Conservation (phyloP, 2,888 invertebrate species). For the Miltochrista miniata region DNA sequence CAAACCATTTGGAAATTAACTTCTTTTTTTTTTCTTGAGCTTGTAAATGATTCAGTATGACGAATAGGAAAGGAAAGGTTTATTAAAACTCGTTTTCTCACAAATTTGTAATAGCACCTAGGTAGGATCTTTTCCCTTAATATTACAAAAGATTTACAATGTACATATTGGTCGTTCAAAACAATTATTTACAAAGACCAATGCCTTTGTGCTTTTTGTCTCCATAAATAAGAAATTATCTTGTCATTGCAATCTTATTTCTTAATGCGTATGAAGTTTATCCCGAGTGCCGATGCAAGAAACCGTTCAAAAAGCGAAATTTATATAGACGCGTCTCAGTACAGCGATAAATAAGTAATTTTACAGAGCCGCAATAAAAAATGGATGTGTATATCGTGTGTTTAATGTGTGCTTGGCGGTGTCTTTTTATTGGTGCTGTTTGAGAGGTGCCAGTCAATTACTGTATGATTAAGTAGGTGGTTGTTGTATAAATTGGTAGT, state of each 20-base stretch:
- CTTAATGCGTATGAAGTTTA: slow-evolving; percentile 35
- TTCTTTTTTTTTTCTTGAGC: no score
- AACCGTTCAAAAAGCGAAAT: slow-evolving; percentile 40
- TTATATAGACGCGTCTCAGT: slow-evolving; percentile 32
- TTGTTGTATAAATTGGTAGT: slow-evolving; percentile 57
- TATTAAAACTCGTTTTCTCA: no score
- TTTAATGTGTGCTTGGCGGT: slow-evolving; percentile 20
- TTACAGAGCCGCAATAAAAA: not conserved
- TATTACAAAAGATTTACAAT: not conserved
- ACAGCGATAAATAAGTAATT: slow-evolving; percentile 48
- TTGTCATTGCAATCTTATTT: slow-evolving; percentile 36
- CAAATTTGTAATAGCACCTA: no score
- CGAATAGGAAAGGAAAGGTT: no score
- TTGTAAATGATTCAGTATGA: no score
- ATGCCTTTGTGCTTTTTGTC: slow-evolving; percentile 31
- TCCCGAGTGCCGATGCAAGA: slow-evolving; percentile 43
- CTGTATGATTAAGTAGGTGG: slow-evolving; percentile 58
- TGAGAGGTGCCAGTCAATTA: slow-evolving; percentile 62
- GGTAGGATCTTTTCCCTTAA: no score
- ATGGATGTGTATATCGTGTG: no score
- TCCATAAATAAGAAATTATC: slow-evolving; percentile 40
- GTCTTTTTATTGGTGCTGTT: slow-evolving; percentile 48
- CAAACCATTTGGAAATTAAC: no score
- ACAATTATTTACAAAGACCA: slow-evolving; percentile 20
- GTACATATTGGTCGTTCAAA: slow-evolving; percentile 8